Conservation (phyloP, 2,113 vertebrate species). For the Smithornis capensis region DNA sequence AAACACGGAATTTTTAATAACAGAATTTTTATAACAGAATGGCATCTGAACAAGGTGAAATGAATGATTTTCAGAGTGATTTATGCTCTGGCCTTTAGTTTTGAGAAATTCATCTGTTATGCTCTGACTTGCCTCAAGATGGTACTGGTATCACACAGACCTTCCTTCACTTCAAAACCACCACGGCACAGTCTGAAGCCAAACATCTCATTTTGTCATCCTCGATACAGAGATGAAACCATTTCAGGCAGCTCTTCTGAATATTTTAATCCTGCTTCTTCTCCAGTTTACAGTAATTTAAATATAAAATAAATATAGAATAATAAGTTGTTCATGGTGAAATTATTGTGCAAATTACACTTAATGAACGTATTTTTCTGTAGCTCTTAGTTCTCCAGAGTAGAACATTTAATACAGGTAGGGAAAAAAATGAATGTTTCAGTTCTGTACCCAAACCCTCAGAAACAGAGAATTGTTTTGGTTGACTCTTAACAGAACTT, state of each 20-base stretch:
- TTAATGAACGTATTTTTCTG: neutral
- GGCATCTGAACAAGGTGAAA: neutral
- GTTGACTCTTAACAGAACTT: neutral
- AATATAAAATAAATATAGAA: neutral
- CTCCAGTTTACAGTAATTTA: neutral
- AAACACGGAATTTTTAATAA: neutral
- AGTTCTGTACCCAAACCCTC: neutral
- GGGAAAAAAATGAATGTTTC: neutral
- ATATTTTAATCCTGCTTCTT: neutral
- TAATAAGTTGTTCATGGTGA: neutral
- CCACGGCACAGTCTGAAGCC: neutral
- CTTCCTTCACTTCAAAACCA: neutral
- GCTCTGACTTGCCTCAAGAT: slow-evolving; percentile 61
- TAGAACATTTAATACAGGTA: neutral
- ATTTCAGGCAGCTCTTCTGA: neutral
- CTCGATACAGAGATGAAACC: neutral
- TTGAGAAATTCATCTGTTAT: neutral
- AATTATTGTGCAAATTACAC: neutral
- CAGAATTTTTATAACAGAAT: too few species aligned
- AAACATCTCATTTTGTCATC: neutral
- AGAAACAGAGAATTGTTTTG: neutral
- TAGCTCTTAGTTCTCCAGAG: neutral
- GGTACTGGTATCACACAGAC: slow-evolving; percentile 58
- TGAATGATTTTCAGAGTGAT: neutral
- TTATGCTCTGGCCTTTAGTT: neutral